Evolutionary conservation across 2,113 vertebrate genomes (phyloP).

Genomic region (Girardinichthys multiradiatus): DNA sequence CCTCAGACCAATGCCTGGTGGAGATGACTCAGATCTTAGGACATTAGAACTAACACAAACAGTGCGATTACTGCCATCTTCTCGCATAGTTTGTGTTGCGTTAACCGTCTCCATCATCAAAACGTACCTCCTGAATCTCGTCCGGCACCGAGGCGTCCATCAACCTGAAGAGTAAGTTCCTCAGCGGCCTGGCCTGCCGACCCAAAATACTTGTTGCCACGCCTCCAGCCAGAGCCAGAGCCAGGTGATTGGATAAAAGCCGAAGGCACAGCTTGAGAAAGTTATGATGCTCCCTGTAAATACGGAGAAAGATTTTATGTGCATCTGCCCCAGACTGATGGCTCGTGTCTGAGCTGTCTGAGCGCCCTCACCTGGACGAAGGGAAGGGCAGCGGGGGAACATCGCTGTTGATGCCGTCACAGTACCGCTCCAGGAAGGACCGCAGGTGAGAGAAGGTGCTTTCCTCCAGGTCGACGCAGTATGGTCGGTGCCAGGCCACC

Average conservation of each 20-base stretch:
- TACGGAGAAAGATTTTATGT: neutral
- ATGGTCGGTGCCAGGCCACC: slow-evolving; percentile 97
- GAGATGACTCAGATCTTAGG: too few species aligned
- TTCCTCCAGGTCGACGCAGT: slow-evolving; percentile 97
- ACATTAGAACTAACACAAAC: too few species aligned
- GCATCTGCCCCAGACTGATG: neutral
- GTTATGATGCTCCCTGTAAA: slow-evolving; percentile 91
- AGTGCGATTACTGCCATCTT: too few species aligned
- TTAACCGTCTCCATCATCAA: neutral
- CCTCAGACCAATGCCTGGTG: too few species aligned
- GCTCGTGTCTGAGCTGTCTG: too few species aligned
- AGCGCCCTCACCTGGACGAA: slow-evolving; percentile 83
- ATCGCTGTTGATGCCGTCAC: slow-evolving; percentile 94
- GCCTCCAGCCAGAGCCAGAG: slow-evolving; percentile 93
- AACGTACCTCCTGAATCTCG: slow-evolving; percentile 94
- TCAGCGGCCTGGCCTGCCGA: slow-evolving; percentile 92
- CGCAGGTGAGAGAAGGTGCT: slow-evolving; percentile 96
- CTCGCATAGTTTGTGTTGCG: too few species aligned
- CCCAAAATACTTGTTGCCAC: slow-evolving; percentile 98
- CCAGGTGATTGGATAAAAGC: slow-evolving; percentile 95
- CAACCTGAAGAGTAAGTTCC: slow-evolving; percentile 93
- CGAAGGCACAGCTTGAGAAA: slow-evolving; percentile 96
- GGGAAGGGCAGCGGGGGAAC: slow-evolving; percentile 93
- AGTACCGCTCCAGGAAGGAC: slow-evolving; percentile 95
- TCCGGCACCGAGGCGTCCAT: slow-evolving; percentile 99